Evolutionary conservation across 2,888 invertebrate species (phyloP).

Genomic region (Chalcosyrphus nemorum): DNA sequence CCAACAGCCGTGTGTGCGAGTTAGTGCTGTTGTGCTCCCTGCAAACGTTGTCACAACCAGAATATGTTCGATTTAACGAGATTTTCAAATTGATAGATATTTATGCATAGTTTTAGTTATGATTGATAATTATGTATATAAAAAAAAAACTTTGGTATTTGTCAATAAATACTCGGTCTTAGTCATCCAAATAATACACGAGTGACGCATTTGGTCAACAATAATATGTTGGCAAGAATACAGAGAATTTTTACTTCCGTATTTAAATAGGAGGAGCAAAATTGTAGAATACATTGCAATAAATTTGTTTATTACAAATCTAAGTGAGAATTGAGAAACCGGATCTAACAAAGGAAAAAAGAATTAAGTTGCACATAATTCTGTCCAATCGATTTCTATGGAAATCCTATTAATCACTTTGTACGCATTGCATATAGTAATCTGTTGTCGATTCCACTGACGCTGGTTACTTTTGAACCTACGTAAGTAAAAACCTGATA

Average conservation of each 20-base stretch:
- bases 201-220: conserved; percentile 45
- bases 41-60: conserved; percentile 58
- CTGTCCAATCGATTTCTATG: neutral
- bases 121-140: conserved; percentile 52
- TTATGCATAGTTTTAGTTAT: conserved; percentile 31
- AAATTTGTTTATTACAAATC: neutral
- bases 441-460: neutral
- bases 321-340: neutral
- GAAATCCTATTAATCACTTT: conserved; percentile 27
- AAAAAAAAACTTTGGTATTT: conserved; percentile 35
- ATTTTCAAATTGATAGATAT: conserved; percentile 42
- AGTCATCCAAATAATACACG: conserved; percentile 52
- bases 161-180: conserved; percentile 33
- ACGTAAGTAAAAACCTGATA: conserved; percentile 29
- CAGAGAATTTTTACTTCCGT: conserved; percentile 52
- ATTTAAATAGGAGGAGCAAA: conserved; percentile 13
- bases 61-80: conserved; percentile 25
- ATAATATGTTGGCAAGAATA: conserved; percentile 26
- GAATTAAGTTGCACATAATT: neutral
- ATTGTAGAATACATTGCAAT: neutral
- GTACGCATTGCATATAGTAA: neutral
- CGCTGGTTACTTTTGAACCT: conserved; percentile 4
- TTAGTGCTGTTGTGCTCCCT: conserved; percentile 23
- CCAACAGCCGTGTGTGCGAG: conserved; percentile 1
- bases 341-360: neutral